Base-by-base conservation (phyloP, 2,797 vertebrate genomes). In the Danionella dracula region DNA sequence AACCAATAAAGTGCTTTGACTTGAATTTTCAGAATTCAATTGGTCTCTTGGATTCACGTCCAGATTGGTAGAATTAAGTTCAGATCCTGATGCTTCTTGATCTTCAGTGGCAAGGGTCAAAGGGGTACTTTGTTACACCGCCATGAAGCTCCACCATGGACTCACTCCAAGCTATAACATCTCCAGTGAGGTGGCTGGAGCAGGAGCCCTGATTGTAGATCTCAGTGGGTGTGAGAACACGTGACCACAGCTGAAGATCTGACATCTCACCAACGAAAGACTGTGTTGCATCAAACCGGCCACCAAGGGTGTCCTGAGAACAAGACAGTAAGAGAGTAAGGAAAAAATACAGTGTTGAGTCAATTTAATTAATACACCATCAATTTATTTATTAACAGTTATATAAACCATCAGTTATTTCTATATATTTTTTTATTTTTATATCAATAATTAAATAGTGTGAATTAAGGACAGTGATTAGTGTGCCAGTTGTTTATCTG, bases 211-310 rank as follows among this genome's bases (percentile, higher is more conserved):
- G 83, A 75, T 76, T 81, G 72, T 86, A 66, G 76, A 93, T 85
- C 79, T 93, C 91, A 0, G 45, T 65, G 42, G 89, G 62, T 0
- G 85, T 84, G 66, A 94, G 83, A 54, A 92, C 86, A 32, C 88
- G 78, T 66, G 91, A 91, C 92, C 92, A 93, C 78, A 94, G 76
- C 78, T 93, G 88, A 55, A 93, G 82, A 34, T 92, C 90, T 0
- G 92, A 85, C 72, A 94, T 72, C 62, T 91, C 87, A 2, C 92
- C 92, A 45, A 87, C 84, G 62, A 93, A 93, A 35, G 92, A 90
- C 80, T 94, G 91, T 2, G 89, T 87, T 48, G 91, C 87, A 27
- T 93, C 92, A 13, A 92, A 94, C 2, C 87, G 85, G 2, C 91
- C 90, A 0, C 92, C 92, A 56, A 91, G 70, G 1, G 88, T 87